A percentile compares a stretch with the other conserved stretches of the same genome.
These are phyloP conservation scores for Dolichoris vasculosae DNA, from an alignment of 1,140 invertebrate species.

Conservation along the genomic window DNA sequence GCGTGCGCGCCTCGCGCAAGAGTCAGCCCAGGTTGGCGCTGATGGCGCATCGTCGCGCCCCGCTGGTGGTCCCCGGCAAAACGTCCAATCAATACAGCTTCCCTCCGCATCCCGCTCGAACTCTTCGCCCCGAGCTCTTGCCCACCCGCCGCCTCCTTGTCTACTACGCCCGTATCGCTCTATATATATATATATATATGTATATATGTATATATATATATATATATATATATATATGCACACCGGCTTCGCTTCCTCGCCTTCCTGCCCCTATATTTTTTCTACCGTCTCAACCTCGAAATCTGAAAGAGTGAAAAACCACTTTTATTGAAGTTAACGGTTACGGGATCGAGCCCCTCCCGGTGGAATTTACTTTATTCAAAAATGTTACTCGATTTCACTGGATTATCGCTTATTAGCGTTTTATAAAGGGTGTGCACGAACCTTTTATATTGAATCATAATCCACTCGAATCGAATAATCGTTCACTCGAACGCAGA, in stretches of 20 bases:
- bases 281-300: not conserved
- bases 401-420: not conserved
- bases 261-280: not conserved
- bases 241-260: not conserved
- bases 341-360: not conserved
- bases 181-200: too few relatives aligned
- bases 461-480: not conserved
- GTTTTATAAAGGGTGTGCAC: not conserved
- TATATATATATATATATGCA: too few relatives aligned
- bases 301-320: not conserved
- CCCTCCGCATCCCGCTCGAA: slow-evolving; percentile 52
- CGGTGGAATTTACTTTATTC: not conserved
- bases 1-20: not conserved
- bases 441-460: not conserved
- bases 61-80: slow-evolving; percentile 60
- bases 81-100: slow-evolving; percentile 68
- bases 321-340: not conserved
- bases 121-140: slow-evolving; percentile 14
- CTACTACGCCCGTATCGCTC: not conserved
- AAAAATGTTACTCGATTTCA: not conserved
- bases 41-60: slow-evolving; percentile 24
- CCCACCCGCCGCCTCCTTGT: not conserved
- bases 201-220: too few relatives aligned
- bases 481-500: not conserved
- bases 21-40: not conserved